Percentiles rank a stretch among this genome's conserved stretches.
Conservation (phyloP, 2,888 invertebrate species). For the Scaptomyza caliginosa region DNA sequence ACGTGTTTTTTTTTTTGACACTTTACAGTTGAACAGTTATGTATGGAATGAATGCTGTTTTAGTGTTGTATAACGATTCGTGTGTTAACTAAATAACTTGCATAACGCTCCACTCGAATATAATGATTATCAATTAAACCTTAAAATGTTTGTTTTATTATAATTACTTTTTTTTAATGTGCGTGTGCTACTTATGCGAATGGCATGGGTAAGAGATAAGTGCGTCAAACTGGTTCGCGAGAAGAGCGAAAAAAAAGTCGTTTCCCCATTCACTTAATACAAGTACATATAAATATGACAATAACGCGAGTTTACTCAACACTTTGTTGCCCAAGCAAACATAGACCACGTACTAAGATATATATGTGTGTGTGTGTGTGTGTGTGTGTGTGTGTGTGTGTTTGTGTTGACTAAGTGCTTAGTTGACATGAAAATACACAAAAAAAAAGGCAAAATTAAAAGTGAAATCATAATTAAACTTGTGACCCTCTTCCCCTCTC, state of each 20-base stretch:
- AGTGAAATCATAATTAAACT: constrained; percentile 56
- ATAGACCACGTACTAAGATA: constrained; percentile 20
- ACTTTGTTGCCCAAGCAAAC: constrained; percentile 44
- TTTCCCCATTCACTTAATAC: constrained; percentile 67
- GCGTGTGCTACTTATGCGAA: constrained; percentile 43
- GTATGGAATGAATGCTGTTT: constrained; percentile 12
- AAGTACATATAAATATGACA: constrained; percentile 52
- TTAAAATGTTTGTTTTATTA: constrained; percentile 29
- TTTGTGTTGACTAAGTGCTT: constrained; percentile 45
- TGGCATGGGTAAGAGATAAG: constrained; percentile 32
- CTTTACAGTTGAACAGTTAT: background rate
- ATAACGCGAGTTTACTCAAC: constrained; percentile 64
- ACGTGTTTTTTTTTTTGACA: constrained; percentile 5
- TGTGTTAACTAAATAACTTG: constrained; percentile 32
- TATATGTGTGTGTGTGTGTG: background rate
- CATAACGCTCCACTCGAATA: constrained; percentile 23
- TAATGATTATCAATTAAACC: constrained; percentile 22
- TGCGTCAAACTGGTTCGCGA: constrained; percentile 47
- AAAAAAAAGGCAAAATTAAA: constrained; percentile 26
- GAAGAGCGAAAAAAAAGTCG: constrained; percentile 54
- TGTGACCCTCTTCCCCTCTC: constrained; percentile 17
- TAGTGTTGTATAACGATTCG: constrained; percentile 8
- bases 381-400: constrained; percentile 10
- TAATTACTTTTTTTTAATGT: constrained; percentile 46
- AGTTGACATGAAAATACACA: constrained; percentile 17